Conservation (phyloP, 2,888 invertebrate genomes). For the Scelioninae gen. 2 region DNA sequence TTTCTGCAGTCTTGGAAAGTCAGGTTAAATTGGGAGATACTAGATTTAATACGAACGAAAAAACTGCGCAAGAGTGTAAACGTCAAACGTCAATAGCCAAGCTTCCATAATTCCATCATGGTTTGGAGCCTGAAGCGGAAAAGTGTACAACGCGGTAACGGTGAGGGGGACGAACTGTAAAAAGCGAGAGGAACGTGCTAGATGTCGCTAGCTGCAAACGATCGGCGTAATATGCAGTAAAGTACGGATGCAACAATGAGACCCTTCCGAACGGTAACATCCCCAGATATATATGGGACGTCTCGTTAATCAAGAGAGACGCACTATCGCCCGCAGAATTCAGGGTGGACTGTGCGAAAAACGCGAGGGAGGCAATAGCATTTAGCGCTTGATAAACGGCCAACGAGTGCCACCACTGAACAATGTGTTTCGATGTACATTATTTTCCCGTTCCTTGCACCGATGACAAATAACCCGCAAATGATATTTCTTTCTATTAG, state of each 20-base stretch:
- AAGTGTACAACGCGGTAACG: neutral
- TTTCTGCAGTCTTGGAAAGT: too few relatives aligned
- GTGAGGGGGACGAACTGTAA: slow-evolving; percentile 3
- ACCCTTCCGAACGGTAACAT: slow-evolving; percentile 40
- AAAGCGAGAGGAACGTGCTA: slow-evolving; percentile 9
- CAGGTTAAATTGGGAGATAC: too few relatives aligned
- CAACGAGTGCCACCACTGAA: slow-evolving; percentile 55
- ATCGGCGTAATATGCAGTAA: slow-evolving; percentile 65
- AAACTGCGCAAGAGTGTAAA: too few relatives aligned
- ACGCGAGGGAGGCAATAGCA: slow-evolving; percentile 57
- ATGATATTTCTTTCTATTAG: slow-evolving; percentile 49
- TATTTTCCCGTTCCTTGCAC: slow-evolving; percentile 20
- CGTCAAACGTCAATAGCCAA: neutral
- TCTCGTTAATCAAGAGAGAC: slow-evolving; percentile 67
- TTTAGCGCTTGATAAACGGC: slow-evolving; percentile 74
- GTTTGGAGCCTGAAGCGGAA: neutral
- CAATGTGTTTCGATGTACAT: slow-evolving; percentile 43
- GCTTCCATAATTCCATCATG: neutral
- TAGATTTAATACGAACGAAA: too few relatives aligned
- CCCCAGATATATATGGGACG: slow-evolving; percentile 48
- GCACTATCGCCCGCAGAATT: slow-evolving; percentile 65
- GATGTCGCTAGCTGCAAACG: slow-evolving; percentile 46
- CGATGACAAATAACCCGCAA: slow-evolving; percentile 45
- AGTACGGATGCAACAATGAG: slow-evolving; percentile 71
- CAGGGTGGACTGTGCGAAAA: slow-evolving; percentile 54